Base-by-base conservation (phyloP, 2,113 vertebrate genomes). In the Zapornia atra region DNA sequence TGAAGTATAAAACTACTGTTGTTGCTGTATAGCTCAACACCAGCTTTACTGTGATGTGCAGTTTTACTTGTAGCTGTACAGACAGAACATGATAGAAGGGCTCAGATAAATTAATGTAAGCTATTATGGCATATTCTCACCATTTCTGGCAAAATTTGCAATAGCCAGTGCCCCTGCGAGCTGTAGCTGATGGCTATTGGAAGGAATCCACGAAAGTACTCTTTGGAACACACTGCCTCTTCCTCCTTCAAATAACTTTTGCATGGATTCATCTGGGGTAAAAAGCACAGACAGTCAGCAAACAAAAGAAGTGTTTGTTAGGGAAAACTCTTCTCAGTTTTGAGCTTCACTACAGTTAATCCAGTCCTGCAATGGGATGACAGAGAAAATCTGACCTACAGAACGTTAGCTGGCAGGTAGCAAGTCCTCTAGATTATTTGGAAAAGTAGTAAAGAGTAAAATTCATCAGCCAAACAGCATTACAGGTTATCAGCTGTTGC, bases 61-160 rank as follows among this genome's bases (percentile, higher is more conserved):
- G 11, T 11, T 91, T 63, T 66, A 17, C 57, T 69, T 80, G 68
- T 36, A 88, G 69, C 36, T 75, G n/a, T 80, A 82, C 13, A 76
- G 38, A 71, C 11, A 73, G 1, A 60, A 25, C 38, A 33, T 26
- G 42, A 77, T 24, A 94, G 76, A 88, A 91, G 15, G 38, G 7
- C 28, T 64, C 53, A 76, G 57, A 69, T 44, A 92, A 81, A 78
- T 71, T 84, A 78, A 92, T 16, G 44, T 29, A 79, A 88, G 42
- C 28, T 90, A 48, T 66, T 90, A 71, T 38, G n/a, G 69, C 61
- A 54, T 59, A 68, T 75, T 60, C 97, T 98, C 97, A 99, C 99
- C 99, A 59, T 99, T 99, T 94, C 99, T 99, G 93, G 99, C 99
- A 96, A 99, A 99, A 97, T 99, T 99, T 94, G 99, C 99, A 86